A percentile compares a stretch with the other conserved stretches of the same genome.
Evolutionary conservation across 1,140 invertebrate species (phyloP).

Genomic region (Drosophila ohnishii): DNA sequence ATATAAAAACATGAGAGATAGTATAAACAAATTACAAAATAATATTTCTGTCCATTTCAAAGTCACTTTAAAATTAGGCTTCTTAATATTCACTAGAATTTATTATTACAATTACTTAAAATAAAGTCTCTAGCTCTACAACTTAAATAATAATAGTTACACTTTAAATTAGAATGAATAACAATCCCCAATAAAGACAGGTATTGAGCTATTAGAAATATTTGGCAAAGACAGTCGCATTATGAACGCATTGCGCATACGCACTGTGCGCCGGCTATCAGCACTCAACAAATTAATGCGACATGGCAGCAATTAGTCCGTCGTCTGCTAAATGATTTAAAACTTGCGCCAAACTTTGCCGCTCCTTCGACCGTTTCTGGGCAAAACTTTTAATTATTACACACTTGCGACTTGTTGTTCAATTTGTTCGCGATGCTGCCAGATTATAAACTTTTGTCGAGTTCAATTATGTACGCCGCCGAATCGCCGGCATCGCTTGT

Average conservation of each 20-base stretch:
- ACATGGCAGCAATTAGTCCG: constrained; percentile 61
- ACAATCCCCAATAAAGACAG: background rate
- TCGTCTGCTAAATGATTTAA: constrained; percentile 64
- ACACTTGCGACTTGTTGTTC: constrained; percentile 67
- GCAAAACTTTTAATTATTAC: constrained; percentile 77
- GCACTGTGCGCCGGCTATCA: constrained; percentile 30
- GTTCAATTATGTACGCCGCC: constrained; percentile 66
- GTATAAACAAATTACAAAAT: background rate
- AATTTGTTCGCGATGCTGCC: constrained; percentile 70
- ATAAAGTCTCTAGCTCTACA: no score
- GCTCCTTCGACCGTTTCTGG: constrained; percentile 16
- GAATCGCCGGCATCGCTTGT: constrained; percentile 25
- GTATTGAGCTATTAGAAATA: background rate
- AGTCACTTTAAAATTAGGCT: background rate
- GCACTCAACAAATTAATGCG: constrained; percentile 29
- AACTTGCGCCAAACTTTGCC: constrained; percentile 64
- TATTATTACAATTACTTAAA: background rate
- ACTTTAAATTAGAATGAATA: background rate
- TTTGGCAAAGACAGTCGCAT: background rate
- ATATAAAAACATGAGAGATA: background rate
- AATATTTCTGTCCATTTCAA: background rate
- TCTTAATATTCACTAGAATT: background rate
- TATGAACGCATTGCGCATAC: constrained; percentile 50
- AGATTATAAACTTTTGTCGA: constrained; percentile 73
- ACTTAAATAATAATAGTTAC: no score